These are phyloP conservation scores for Galemys pyrenaicus DNA, from an alignment of 2,113 vertebrate genomes.

Conservation along the genomic window DNA sequence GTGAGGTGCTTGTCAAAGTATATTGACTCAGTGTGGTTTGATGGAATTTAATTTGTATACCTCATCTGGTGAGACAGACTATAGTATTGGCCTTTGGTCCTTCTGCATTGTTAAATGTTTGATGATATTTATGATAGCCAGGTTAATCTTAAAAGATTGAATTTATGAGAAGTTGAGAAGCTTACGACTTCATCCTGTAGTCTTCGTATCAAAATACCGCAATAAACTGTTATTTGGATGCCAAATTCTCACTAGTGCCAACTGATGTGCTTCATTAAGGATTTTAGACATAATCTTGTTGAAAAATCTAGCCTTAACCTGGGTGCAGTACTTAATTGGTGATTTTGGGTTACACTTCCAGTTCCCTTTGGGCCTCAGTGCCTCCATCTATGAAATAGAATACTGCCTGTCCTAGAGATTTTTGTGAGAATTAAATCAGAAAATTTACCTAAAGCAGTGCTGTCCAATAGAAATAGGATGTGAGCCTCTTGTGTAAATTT, in stretches of 20 bases:
- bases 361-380: neutral
- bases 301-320: neutral
- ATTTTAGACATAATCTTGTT: neutral
- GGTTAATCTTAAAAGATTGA: conserved; percentile 55
- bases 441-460: neutral
- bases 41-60: conserved; percentile 84
- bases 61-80: conserved; percentile 69
- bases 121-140: conserved; percentile 53
- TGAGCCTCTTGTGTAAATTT: neutral
- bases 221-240: neutral
- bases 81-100: conserved; percentile 56
- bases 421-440: neutral
- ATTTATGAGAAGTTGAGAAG: conserved; percentile 34
- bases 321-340: neutral
- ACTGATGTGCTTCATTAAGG: neutral
- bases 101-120: conserved; percentile 68
- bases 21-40: conserved; percentile 77
- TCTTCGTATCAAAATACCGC: neutral
- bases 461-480: neutral
- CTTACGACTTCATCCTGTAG: neutral
- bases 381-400: neutral
- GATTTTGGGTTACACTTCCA: neutral
- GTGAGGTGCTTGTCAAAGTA: conserved; percentile 75
- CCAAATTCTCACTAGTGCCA: conserved; percentile 19
- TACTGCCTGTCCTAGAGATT: neutral